phyloP scores from a whole-genome alignment of 2,797 vertebrate species.

The Myotis vivesi region DNA sequence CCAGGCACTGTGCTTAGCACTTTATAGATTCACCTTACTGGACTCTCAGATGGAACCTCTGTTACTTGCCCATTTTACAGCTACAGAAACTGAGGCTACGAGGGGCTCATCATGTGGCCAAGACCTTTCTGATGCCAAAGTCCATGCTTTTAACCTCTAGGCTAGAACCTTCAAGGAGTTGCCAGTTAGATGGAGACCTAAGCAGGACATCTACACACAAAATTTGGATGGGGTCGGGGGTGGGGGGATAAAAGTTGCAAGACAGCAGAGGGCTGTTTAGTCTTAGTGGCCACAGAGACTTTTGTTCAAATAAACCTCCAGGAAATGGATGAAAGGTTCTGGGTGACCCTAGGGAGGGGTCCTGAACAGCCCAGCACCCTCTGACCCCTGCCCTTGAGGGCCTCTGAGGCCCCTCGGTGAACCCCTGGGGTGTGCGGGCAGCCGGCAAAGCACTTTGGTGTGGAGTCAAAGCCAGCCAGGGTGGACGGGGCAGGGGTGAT shows the following conservation, averaged over 20 bases:
- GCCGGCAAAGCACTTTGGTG: neutral
- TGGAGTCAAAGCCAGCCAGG: neutral
- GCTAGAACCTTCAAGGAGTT: neutral
- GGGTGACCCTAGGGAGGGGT: neutral
- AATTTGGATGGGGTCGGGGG: rapidly evolving
- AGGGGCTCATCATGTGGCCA: neutral
- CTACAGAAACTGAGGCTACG: neutral
- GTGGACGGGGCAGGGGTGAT: neutral
- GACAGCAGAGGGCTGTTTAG: neutral
- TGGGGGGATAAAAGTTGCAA: rapidly evolving
- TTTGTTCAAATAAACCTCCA: neutral
- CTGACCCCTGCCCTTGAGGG: neutral
- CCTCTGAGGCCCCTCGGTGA: neutral
- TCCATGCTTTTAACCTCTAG: neutral
- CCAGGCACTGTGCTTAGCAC: neutral
- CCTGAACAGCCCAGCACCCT: neutral
- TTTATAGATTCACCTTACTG: rapidly evolving
- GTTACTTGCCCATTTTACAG: neutral
- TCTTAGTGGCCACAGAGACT: neutral
- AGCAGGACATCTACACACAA: neutral
- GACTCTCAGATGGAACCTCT: neutral
- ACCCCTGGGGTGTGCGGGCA: neutral
- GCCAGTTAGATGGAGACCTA: neutral
- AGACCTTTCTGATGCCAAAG: neutral
- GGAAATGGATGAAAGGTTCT: neutral